These are phyloP conservation scores for Tangara arthus DNA, from an alignment of 2,797 vertebrate genomes.

Conservation along the genomic window DNA sequence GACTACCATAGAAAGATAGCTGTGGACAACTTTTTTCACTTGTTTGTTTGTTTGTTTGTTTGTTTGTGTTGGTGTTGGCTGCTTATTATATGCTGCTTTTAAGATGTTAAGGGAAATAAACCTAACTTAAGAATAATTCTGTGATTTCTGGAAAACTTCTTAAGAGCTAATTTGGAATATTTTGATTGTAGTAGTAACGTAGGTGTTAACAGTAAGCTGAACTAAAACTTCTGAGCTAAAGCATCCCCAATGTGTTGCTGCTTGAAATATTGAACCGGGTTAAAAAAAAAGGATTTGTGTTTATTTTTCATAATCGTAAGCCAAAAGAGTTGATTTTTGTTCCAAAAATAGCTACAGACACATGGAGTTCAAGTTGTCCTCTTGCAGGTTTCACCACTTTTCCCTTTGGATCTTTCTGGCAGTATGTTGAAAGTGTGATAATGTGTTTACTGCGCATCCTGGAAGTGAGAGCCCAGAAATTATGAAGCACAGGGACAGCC, in stretches of 20 bases:
- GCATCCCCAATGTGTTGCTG: neutral
- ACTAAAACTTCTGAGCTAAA: neutral
- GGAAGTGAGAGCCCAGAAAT: neutral
- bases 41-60: neutral
- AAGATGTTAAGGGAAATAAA: neutral
- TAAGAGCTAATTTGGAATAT: neutral
- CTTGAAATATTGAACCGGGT: neutral
- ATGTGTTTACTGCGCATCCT: neutral
- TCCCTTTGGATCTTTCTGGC: neutral
- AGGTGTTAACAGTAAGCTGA: neutral
- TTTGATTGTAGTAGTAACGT: neutral
- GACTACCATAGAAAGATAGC: neutral
- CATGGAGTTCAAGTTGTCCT: neutral
- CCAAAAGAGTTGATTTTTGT: neutral
- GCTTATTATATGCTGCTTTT: neutral
- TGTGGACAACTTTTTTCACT: neutral
- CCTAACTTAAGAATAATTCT: neutral
- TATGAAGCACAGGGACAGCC: neutral
- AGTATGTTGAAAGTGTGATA: neutral
- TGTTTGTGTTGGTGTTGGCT: neutral
- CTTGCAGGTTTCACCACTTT: neutral
- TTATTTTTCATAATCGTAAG: neutral
- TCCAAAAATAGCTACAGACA: neutral
- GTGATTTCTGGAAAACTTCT: neutral
- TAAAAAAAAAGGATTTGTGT: fast-evolving